Evolutionary conservation across 2,888 invertebrate genomes (phyloP), one percentile per base, ranked within the genome.

Genomic region (Serrognathus titanus): DNA sequence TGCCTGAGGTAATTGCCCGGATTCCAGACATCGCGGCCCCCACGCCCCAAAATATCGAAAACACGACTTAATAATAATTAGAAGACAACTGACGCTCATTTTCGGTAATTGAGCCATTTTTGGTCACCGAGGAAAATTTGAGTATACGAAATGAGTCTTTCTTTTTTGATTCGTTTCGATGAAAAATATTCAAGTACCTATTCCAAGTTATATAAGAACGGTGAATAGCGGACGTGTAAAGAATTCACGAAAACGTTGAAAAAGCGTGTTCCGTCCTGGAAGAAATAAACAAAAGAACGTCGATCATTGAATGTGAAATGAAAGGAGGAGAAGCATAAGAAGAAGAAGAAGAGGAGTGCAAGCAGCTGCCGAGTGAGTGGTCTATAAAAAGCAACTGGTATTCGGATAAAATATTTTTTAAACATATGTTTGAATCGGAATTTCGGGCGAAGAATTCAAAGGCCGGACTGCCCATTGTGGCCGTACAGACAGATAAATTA

Each of bases 401-500:
- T 75, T 74, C 71, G 74, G 71, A 74, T 75, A 74, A 75, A 73
- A 73, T 76, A 76, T 76, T 76, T 76, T 76, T 76, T 76, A 76
- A 76, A 76, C 76, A 76, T 75, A 73, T 76, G 76, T 76, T 74
- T 71, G 75, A 72, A 69, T 73, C 64, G 76, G 77, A 76, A 77
- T 77, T 76, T 75, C 72, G 73, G 73, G 66, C 71, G 68, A 67
- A 70, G 75, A 74, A 76, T 75, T 71, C 72, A 70, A 71, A 74
- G 71, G 71, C 68, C 65, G 67, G 72, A 68, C 71, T 70, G 74
- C 72, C 77, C 75, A 75, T 76, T 77, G 75, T 76, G 74, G 73
- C 69, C 70, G 70, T 71, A 73, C 76, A 77, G 77, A 77, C 77
- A 75, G 74, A 77, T 77, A 77, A 77, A 77, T 77, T 75, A 77